Evolutionary conservation across 2,797 vertebrate species (phyloP).

Genomic region (Botia almorhae): DNA sequence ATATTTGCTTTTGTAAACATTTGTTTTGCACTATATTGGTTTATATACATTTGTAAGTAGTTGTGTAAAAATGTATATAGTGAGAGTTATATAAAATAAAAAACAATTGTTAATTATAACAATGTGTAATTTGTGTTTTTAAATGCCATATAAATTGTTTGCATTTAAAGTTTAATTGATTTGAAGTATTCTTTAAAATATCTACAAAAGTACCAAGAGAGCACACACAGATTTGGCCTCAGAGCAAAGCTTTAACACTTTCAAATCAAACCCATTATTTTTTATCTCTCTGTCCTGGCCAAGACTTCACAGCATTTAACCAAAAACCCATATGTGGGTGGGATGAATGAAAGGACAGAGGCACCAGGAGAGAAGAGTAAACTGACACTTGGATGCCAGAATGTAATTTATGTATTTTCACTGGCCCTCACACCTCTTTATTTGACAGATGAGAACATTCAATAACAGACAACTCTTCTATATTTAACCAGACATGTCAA

Average conservation of each 20-base stretch:
- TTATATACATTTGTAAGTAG: constrained; percentile 69
- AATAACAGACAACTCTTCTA: constrained; percentile 54
- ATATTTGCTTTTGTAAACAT: constrained; percentile 40
- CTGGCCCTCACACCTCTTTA: constrained; percentile 33
- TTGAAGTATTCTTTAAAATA: not conserved
- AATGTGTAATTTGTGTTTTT: constrained; percentile 57
- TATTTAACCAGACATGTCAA: constrained; percentile 54
- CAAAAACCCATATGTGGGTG: constrained; percentile 62
- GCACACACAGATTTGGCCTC: not conserved
- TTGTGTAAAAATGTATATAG: constrained; percentile 80
- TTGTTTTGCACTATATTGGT: constrained; percentile 61
- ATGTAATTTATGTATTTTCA: constrained; percentile 67
- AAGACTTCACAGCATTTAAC: constrained; percentile 71
- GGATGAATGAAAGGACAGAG: constrained; percentile 55
- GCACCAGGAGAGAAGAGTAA: constrained; percentile 63
- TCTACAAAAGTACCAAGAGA: not conserved
- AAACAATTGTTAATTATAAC: constrained; percentile 75
- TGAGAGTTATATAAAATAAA: constrained; percentile 73
- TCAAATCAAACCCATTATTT: constrained; percentile 24
- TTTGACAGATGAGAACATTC: constrained; percentile 58
- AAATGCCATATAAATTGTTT: constrained; percentile 66
- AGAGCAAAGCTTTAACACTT: constrained; percentile 15
- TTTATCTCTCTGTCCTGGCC: constrained; percentile 66
- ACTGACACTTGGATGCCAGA: constrained; percentile 75
- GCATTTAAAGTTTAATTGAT: constrained; percentile 35